Conservation (phyloP, 2,888 invertebrate species). For the Alitta virens region DNA sequence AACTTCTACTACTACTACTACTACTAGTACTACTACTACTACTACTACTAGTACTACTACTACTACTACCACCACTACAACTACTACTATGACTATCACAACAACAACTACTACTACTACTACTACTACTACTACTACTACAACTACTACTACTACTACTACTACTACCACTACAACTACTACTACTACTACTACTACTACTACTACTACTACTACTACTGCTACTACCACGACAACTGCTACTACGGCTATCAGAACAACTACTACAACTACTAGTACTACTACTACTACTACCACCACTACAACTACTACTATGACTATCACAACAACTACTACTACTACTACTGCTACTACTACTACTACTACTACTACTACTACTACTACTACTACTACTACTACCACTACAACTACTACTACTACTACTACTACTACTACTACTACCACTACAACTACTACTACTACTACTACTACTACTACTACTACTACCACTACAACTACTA, state of each 20-base stretch:
- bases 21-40: slow-evolving; percentile 23
- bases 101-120: slow-evolving; percentile 17
- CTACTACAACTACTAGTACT: slow-evolving; percentile 26
- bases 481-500: slow-evolving; percentile 14
- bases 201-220: slow-evolving; percentile 11
- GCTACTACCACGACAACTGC: slow-evolving; percentile 16
- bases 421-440: slow-evolving; percentile 24
- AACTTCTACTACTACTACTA: slow-evolving; percentile 25
- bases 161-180: slow-evolving; percentile 5
- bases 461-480: slow-evolving; percentile 17
- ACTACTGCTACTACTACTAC: slow-evolving; percentile 22
- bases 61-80: slow-evolving; percentile 26
- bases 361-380: slow-evolving; percentile 26
- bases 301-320: no score
- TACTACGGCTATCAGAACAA: slow-evolving; percentile 18
- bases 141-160: background rate
- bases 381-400: slow-evolving; percentile 26
- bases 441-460: slow-evolving; percentile 19
- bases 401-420: slow-evolving; percentile 24
- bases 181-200: slow-evolving; percentile 18
- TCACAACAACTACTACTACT: no score
- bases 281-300: slow-evolving; percentile 23
- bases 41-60: slow-evolving; percentile 23
- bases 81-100: slow-evolving; percentile 21
- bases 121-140: slow-evolving; percentile 14